phyloP scores from a whole-genome alignment of 1,140 invertebrate species.

The Ridgeia piscesae region DNA sequence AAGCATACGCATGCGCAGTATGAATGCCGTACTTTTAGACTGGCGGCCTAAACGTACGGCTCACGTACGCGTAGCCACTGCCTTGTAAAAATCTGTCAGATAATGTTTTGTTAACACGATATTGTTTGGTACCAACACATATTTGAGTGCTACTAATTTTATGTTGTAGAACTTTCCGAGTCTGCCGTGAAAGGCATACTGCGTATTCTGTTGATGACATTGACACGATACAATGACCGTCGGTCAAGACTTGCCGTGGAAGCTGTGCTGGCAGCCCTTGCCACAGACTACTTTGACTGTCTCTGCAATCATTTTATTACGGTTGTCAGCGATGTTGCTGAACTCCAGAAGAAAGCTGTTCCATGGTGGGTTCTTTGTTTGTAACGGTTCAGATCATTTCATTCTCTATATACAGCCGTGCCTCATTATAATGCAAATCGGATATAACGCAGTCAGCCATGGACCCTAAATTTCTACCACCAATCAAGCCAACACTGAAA shows the following conservation, averaged over 20 bases:
- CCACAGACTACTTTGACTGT: conserved; percentile 68
- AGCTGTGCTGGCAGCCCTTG: conserved; percentile 68
- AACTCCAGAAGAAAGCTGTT: conserved; percentile 67
- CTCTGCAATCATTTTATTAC: conserved; percentile 70
- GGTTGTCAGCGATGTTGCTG: conserved; percentile 66
- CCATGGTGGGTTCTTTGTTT: conserved; percentile 67
- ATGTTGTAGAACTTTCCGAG: conserved; percentile 73
- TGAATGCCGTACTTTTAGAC: too few relatives aligned
- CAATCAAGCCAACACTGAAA: too few relatives aligned
- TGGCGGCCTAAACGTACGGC: too few relatives aligned
- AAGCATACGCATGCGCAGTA: too few relatives aligned
- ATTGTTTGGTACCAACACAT: too few relatives aligned
- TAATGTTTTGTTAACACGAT: too few relatives aligned
- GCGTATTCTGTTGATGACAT: conserved; percentile 70
- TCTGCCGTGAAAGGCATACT: conserved; percentile 77
- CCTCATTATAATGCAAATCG: too few relatives aligned
- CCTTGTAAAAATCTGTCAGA: too few relatives aligned
- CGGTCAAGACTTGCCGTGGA: conserved; percentile 74
- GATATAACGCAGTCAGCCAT: too few relatives aligned
- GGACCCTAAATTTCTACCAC: too few relatives aligned
- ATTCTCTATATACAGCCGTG: too few relatives aligned
- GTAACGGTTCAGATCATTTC: not conserved
- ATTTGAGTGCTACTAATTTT: conserved; percentile 22
- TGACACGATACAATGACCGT: conserved; percentile 77
- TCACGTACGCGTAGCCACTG: too few relatives aligned